phyloP scores from a whole-genome alignment of 2,888 invertebrate species.

The Pegoplata infirma region DNA sequence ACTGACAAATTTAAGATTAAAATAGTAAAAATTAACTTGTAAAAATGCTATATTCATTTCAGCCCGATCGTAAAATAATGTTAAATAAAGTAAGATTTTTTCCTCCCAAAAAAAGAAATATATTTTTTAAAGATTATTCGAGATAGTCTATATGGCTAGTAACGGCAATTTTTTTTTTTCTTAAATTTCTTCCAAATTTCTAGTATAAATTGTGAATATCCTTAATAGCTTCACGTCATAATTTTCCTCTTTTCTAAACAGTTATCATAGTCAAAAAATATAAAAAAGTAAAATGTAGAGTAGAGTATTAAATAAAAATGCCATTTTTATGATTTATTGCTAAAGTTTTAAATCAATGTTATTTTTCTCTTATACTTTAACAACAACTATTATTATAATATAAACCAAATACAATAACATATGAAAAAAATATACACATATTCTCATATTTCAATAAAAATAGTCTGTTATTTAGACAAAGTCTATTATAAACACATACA shows the following conservation, averaged over 20 bases:
- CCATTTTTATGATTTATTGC: conserved; percentile 60
- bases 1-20: conserved; percentile 37
- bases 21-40: no score
- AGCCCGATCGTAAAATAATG: no score
- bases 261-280: conserved; percentile 34
- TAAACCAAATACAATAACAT: conserved; percentile 4
- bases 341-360: conserved; percentile 61
- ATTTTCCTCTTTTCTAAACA: conserved; percentile 2
- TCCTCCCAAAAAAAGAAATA: no score
- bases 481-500: not conserved
- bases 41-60: no score
- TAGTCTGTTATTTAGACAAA: no score
- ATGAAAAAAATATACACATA: conserved; percentile 5
- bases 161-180: no score
- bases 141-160: no score
- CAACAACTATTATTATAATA: not conserved
- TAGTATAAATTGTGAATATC: no score
- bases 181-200: no score
- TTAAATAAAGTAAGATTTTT: no score
- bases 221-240: not conserved
- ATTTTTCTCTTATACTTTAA: conserved; percentile 45
- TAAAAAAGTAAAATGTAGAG: conserved; percentile 49
- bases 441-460: conserved; percentile 38
- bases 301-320: conserved; percentile 61
- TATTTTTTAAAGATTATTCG: no score